Conservation (phyloP, 2,113 vertebrate species). For the Xyliphius kryptos region DNA sequence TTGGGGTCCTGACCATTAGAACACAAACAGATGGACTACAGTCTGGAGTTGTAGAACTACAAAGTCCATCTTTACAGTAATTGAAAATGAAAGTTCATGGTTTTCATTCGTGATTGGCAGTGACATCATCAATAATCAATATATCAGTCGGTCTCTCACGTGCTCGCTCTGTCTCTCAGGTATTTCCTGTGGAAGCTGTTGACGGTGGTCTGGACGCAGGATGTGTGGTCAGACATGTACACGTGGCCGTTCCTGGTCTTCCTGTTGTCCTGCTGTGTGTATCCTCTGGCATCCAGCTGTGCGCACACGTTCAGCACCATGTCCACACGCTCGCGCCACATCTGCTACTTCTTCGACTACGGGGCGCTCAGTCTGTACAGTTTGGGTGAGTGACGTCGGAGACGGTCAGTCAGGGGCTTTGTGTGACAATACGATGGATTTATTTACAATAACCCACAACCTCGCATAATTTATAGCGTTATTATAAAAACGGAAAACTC, state of each 20-base stretch:
- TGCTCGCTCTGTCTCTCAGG: conserved; percentile 51
- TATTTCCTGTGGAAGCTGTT: conserved; percentile 76
- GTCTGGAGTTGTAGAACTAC: too few relatives aligned
- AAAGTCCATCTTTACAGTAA: too few relatives aligned
- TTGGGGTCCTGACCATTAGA: too few relatives aligned
- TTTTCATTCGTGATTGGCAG: too few relatives aligned
- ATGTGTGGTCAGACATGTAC: conserved; percentile 59
- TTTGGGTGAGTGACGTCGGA: conserved; percentile 67
- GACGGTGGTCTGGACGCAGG: conserved; percentile 54
- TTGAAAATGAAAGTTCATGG: too few relatives aligned
- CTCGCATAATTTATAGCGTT: too few relatives aligned
- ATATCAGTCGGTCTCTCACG: neutral
- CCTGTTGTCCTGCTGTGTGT: conserved; percentile 73
- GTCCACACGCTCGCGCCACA: conserved; percentile 68
- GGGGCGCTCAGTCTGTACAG: conserved; percentile 75
- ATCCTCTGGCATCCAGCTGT: conserved; percentile 76
- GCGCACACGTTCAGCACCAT: conserved; percentile 82
- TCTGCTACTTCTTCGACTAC: conserved; percentile 84
- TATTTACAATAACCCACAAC: too few relatives aligned
- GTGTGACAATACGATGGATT: too few relatives aligned
- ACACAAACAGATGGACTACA: too few relatives aligned
- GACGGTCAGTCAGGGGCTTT: too few relatives aligned
- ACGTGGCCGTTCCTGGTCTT: conserved; percentile 72
- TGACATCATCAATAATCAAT: too few relatives aligned
- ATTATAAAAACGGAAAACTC: too few relatives aligned